Evolutionary conservation across 2,888 invertebrate genomes (phyloP).

Genomic region (Lepidocyrtinus sp.): DNA sequence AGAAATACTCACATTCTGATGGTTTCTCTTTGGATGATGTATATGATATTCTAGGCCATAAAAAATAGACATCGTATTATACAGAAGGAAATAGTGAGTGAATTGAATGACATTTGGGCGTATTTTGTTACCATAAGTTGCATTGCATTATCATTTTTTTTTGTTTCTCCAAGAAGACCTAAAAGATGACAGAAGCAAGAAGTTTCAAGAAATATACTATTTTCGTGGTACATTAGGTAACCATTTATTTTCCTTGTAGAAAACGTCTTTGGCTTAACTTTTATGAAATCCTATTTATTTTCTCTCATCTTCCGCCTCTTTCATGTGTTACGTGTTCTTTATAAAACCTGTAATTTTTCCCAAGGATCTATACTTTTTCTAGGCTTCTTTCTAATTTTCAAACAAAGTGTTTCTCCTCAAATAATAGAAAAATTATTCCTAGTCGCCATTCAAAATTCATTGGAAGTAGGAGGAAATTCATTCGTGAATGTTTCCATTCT

Average conservation of each 20-base stretch:
- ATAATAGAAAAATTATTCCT: background rate
- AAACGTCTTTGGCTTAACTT: conserved; percentile 18
- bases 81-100: conserved; percentile 16
- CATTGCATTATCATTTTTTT: conserved; percentile 40
- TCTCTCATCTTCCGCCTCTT: background rate
- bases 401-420: background rate
- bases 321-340: conserved; percentile 2
- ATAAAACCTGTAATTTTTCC: background rate
- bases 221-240: conserved; percentile 1
- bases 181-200: background rate
- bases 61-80: background rate
- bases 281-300: conserved; percentile 16
- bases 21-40: background rate
- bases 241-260: conserved; percentile 18
- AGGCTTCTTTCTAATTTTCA: background rate
- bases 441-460: conserved; percentile 14
- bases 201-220: background rate
- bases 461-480: background rate
- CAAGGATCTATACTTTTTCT: background rate
- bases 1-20: conserved; percentile 34
- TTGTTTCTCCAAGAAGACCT: background rate
- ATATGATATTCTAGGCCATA: background rate
- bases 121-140: conserved; percentile 11
- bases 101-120: conserved; percentile 49
- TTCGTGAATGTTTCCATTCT: background rate